A percentile compares a stretch with the other conserved stretches of the same genome.
Conservation (phyloP, 1,140 invertebrate species). For the Trachelipus rathkii region DNA sequence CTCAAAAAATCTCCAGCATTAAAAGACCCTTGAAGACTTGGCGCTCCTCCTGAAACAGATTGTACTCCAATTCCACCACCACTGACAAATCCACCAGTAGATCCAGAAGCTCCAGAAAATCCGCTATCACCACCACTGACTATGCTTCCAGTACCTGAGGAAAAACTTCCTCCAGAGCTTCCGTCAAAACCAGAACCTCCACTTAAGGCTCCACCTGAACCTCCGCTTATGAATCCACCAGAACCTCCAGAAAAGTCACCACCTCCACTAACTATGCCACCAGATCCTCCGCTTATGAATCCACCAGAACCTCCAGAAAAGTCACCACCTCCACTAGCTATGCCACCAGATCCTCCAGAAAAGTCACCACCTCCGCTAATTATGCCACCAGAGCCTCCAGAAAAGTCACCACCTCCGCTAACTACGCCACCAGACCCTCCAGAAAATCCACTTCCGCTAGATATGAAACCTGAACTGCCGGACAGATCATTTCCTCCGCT, state of each 20-base stretch:
- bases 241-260: background rate
- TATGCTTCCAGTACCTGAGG: too few species aligned
- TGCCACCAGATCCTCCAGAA: conserved; percentile 18
- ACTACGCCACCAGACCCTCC: background rate
- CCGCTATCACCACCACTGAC: too few species aligned
- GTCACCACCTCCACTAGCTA: conserved; percentile 44
- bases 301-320: conserved; percentile 23
- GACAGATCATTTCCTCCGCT: background rate
- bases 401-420: conserved; percentile 7
- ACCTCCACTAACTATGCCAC: background rate
- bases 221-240: background rate
- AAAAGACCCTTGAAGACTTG: too few species aligned
- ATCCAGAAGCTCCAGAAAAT: too few species aligned
- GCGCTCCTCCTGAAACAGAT: too few species aligned
- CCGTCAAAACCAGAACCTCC: background rate
- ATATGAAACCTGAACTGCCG: background rate
- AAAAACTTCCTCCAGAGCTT: background rate
- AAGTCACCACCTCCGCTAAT: conserved; percentile 7
- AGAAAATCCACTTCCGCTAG: too few species aligned
- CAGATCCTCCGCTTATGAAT: conserved; percentile 19
- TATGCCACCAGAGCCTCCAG: background rate
- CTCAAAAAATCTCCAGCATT: background rate
- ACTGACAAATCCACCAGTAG: too few species aligned
- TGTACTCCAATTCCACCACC: too few species aligned
- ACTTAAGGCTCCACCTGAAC: background rate